Evolutionary conservation across 2,113 vertebrate species (phyloP).

Genomic region (Entomyzon cyanotis): DNA sequence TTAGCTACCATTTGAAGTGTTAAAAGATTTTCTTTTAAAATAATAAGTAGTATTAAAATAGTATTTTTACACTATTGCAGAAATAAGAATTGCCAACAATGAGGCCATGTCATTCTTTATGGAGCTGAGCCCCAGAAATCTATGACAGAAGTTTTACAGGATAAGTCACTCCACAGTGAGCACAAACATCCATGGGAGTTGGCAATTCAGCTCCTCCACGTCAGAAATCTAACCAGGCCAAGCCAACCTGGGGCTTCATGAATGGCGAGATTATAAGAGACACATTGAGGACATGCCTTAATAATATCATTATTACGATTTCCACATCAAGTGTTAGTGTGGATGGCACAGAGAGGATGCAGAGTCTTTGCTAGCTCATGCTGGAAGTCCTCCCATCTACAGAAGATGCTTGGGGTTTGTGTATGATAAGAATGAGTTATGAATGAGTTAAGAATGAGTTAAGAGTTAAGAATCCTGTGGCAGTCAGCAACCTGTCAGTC

Average conservation of each 20-base stretch:
- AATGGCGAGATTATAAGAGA: neutral
- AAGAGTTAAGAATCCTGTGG: neutral
- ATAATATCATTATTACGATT: neutral
- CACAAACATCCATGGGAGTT: neutral
- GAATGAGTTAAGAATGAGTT: no score
- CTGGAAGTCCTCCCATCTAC: neutral
- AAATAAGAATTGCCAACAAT: neutral
- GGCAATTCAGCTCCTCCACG: neutral
- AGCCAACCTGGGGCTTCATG: rapidly evolving
- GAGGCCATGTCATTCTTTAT: neutral
- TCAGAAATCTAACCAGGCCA: neutral
- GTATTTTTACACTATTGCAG: neutral
- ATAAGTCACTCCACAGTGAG: neutral
- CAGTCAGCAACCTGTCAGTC: neutral
- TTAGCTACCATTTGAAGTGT: neutral
- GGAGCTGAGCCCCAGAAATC: neutral
- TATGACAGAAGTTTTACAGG: neutral
- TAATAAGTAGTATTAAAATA: neutral
- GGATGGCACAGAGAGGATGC: neutral
- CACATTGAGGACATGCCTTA: neutral
- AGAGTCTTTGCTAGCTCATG: neutral
- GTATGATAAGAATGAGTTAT: no score
- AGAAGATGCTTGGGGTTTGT: neutral
- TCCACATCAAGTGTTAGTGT: neutral
- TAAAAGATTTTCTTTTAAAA: neutral